Evolutionary conservation across 2,113 vertebrate species (phyloP).

Genomic region (Phyllopteryx taeniolatus): DNA sequence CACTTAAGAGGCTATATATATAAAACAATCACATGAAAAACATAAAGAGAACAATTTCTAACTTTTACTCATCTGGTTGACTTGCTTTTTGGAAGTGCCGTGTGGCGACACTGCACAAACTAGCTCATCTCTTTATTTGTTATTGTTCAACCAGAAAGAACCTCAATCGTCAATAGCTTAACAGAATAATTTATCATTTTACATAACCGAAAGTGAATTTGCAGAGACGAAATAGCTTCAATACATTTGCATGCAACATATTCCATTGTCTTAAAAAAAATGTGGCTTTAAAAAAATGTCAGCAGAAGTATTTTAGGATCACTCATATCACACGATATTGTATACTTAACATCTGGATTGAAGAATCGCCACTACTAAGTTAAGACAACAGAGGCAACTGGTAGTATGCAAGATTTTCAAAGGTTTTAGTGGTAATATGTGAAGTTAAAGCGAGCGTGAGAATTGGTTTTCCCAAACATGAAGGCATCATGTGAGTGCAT

Average conservation of each 20-base stretch:
- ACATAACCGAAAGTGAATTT: not conserved
- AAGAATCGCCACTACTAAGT: not conserved
- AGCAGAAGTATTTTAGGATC: not conserved
- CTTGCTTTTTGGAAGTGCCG: not conserved
- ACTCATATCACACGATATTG: not conserved
- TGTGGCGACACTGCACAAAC: not conserved
- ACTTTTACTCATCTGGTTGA: not conserved
- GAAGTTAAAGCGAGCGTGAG: constrained; percentile 1
- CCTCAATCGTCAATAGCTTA: not conserved
- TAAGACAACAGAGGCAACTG: not conserved
- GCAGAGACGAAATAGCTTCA: not conserved
- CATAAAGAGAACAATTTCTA: not conserved
- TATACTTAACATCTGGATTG: not conserved
- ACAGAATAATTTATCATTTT: not conserved
- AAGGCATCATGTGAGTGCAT: constrained; percentile 42
- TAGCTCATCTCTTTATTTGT: not conserved
- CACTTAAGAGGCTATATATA: not conserved
- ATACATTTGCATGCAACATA: not conserved
- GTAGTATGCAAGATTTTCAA: not conserved
- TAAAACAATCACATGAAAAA: not conserved
- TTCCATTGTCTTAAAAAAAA: not conserved
- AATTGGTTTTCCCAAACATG: constrained; percentile 46
- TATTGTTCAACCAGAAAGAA: not conserved
- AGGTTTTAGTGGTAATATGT: not conserved
- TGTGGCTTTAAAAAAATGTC: not conserved